Evolutionary conservation across 37 sponge, comb jelly and placozoan species (phyloP).

Genomic region (Halisarca cf. caerulea): DNA sequence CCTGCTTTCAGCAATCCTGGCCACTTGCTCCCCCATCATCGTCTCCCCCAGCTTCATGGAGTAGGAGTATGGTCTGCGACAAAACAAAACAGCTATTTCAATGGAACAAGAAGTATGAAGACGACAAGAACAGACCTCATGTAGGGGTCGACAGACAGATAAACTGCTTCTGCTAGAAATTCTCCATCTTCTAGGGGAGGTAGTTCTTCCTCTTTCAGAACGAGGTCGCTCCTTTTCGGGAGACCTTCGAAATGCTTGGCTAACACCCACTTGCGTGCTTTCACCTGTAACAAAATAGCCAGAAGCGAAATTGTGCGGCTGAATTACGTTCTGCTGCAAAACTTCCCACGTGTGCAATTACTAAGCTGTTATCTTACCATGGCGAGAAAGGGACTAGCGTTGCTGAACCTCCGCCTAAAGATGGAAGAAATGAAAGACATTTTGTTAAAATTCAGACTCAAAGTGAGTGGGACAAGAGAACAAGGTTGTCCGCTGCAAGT

Average conservation of each 20-base stretch:
- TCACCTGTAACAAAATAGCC: neutral
- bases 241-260: constrained; percentile 58
- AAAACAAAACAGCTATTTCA: neutral
- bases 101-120: neutral
- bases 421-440: too few relatives aligned
- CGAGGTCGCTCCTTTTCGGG: constrained; percentile 69
- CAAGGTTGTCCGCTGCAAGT: too few relatives aligned
- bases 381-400: too few relatives aligned
- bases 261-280: constrained; percentile 55
- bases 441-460: too few relatives aligned
- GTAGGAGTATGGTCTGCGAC: neutral
- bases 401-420: too few relatives aligned
- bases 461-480: too few relatives aligned
- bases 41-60: constrained; percentile 23
- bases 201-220: constrained; percentile 74
- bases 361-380: too few relatives aligned
- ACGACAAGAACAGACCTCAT: constrained; percentile 69
- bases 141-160: constrained; percentile 91
- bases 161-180: constrained; percentile 66
- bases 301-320: too few relatives aligned
- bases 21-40: constrained; percentile 83
- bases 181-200: constrained; percentile 89
- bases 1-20: constrained; percentile 76
- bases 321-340: too few relatives aligned
- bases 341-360: too few relatives aligned